phyloP scores from a whole-genome alignment of 2,888 invertebrate species.

The Hirudinaria manillensis region DNA sequence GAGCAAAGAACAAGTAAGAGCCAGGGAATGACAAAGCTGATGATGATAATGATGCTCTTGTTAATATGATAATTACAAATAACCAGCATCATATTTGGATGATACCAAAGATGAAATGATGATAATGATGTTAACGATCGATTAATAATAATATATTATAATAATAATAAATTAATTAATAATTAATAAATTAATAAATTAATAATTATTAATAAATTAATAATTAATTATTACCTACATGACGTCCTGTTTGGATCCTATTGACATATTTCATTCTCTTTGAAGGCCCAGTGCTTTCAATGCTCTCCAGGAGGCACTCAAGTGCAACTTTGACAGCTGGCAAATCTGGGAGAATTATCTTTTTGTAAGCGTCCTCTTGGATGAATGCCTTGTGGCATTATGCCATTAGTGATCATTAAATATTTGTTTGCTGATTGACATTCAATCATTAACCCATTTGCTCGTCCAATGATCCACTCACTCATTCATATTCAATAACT shows the following conservation, averaged over 20 bases:
- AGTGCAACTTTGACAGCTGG: conserved; percentile 84
- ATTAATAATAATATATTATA: no score
- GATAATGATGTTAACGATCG: no score
- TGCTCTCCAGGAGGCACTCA: conserved; percentile 78
- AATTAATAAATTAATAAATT: not conserved
- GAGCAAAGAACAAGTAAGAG: conserved; percentile 69
- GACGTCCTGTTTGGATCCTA: not conserved
- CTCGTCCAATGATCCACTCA: conserved; percentile 1
- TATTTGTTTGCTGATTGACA: not conserved
- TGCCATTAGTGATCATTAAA: not conserved
- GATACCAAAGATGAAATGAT: no score
- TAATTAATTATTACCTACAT: no score
- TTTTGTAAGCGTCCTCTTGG: conserved; percentile 56
- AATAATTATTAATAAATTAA: not conserved
- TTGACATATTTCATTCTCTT: not conserved
- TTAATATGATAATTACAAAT: no score
- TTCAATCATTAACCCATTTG: not conserved
- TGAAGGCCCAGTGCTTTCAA: conserved; percentile 65
- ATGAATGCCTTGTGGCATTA: not conserved
- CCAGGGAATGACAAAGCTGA: no score
- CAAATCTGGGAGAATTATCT: conserved; percentile 91
- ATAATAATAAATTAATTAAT: no score
- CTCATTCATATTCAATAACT: not conserved
- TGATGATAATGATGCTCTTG: no score
- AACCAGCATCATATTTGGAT: no score